These are phyloP conservation scores for Imbricaverruca yamaguchii DNA, from an alignment of 2,888 invertebrate species.

Conservation along the genomic window DNA sequence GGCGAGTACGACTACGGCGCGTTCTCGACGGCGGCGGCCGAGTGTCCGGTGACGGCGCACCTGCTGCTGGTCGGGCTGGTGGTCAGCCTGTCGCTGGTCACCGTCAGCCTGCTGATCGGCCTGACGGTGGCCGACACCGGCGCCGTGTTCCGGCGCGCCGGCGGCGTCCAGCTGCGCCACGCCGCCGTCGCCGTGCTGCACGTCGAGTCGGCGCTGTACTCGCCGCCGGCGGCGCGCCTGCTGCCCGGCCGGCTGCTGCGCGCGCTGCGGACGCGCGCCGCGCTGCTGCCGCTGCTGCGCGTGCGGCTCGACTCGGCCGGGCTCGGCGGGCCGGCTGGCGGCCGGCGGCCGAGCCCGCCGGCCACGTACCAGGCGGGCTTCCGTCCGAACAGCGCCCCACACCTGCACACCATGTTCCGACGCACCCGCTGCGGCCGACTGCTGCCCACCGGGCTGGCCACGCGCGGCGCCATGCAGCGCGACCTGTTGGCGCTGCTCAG, in stretches of 20 bases:
- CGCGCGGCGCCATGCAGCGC: slow-evolving; percentile 2
- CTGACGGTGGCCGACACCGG: slow-evolving; percentile 54
- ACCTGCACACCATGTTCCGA: neutral
- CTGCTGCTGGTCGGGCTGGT: slow-evolving; percentile 50
- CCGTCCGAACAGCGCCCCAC: neutral
- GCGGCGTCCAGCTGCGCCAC: slow-evolving; percentile 47
- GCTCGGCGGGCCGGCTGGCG: neutral
- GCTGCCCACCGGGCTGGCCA: neutral
- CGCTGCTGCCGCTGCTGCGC: slow-evolving; percentile 8
- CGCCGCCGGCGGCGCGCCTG: neutral
- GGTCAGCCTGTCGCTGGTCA: slow-evolving; percentile 50
- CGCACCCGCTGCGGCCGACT: neutral
- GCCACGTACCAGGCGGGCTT: neutral
- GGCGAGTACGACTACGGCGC: slow-evolving; percentile 52
- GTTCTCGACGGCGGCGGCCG: slow-evolving; percentile 39
- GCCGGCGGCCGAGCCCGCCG: neutral
- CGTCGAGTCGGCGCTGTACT: slow-evolving; percentile 12
- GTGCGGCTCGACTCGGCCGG: neutral
- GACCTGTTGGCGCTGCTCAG: neutral
- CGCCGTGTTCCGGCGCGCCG: slow-evolving; percentile 50
- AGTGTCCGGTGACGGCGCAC: slow-evolving; percentile 38
- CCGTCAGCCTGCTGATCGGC: slow-evolving; percentile 54
- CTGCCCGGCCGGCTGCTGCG: neutral
- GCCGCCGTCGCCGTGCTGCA: slow-evolving; percentile 16
- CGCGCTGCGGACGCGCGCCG: neutral